Conservation (phyloP, 2,113 vertebrate genomes). For the Pseudonaja textilis region DNA sequence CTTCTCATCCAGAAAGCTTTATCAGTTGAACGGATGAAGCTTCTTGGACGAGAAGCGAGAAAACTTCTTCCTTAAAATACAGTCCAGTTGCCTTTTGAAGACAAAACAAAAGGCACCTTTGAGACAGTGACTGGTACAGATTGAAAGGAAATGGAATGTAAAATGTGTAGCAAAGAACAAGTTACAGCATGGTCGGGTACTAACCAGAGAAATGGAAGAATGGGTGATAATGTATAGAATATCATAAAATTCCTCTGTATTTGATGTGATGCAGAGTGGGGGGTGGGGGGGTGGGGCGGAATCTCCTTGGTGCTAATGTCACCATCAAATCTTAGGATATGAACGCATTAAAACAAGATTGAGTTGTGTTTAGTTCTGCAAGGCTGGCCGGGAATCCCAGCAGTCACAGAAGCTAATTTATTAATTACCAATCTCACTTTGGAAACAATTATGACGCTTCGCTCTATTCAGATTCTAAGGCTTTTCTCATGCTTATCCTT, state of each 20-base stretch:
- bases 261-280: not conserved
- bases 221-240: not conserved
- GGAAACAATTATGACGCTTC: not conserved
- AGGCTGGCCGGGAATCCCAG: not conserved
- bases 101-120: not conserved
- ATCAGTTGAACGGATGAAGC: not conserved
- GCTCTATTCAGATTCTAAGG: not conserved
- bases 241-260: not conserved
- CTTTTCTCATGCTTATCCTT: not conserved
- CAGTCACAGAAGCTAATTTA: not conserved
- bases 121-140: not conserved
- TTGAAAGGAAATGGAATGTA: not conserved
- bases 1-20: not conserved
- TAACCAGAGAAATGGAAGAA: not conserved
- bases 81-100: not conserved
- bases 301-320: fast-evolving
- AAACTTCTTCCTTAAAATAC: not conserved
- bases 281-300: no score
- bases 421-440: not conserved
- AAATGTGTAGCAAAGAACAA: not conserved
- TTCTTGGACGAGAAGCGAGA: not conserved
- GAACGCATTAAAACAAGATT: not conserved
- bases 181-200: not conserved
- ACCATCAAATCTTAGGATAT: not conserved
- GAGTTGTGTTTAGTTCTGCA: not conserved